Base-by-base conservation (phyloP, 2,113 vertebrate species). In the Colinus virginianus region DNA sequence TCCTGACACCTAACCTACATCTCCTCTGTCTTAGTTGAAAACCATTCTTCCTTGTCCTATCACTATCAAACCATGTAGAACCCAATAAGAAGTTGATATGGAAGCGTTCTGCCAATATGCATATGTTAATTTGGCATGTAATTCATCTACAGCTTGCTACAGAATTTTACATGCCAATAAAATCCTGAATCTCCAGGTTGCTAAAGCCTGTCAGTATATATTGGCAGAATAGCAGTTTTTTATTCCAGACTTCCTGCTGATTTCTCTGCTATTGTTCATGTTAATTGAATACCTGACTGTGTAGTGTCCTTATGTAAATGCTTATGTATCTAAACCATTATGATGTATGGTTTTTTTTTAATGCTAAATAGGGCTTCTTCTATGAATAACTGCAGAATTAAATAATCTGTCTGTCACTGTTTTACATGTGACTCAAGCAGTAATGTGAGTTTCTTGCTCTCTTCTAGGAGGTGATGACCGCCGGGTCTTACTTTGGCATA, bases 401-500 rank as follows among this genome's bases (percentile, higher is more conserved):
- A 78, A 14, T 91, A 83, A 68, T 59, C 84, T 82, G 72, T 46
- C 51, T 94, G 19, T 80, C 45, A 42, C 62, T 21, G 42, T 1
- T 62, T 78, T 68, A 30, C 43, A 42, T 3, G 1, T 55, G 46
- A 26, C n/a, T 78, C 10, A 16, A 69, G 6, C 88, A 88, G 79
- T 96, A 96, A 97, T 55, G 32, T 7, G 58, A 21, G 13, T 95
- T 94, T 61, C 81, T 95, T 93, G 32, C 40, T 90, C 55, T 91
- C 23, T 51, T 96, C 36, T 93, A 99, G 99, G 99, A 94, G 99
- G 99, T 23, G 99, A 99, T 83, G 99, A 99, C 94, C 98, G 99
- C 13, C 96, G 99, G 11, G 99, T 99, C 85, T 97, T 99, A 30
- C 97, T 99, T 68, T 99, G 99, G 99, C 98, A 99, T 93, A 98